Percentiles rank a stretch among this genome's conserved stretches.
Conservation (phyloP, 2,888 invertebrate species). For the Trichogramma dendrolimi region DNA sequence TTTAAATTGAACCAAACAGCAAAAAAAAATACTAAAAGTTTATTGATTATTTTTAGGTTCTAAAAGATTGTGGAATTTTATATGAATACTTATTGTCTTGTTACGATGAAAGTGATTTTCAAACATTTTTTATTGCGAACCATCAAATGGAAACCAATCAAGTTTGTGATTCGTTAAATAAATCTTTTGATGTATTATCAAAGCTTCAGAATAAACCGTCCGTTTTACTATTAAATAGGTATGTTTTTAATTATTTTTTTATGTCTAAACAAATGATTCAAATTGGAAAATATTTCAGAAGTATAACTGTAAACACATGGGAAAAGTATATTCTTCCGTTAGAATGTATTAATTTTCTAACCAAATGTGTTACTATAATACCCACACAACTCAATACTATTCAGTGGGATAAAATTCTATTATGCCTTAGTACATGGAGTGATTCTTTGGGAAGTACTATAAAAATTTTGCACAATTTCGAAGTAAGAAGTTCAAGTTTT, state of each 20-base stretch:
- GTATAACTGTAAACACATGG: slow-evolving; percentile 37
- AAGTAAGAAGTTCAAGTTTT: background rate
- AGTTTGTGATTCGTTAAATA: slow-evolving; percentile 22
- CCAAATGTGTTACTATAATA: slow-evolving; percentile 34
- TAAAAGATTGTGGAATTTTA: slow-evolving; percentile 31
- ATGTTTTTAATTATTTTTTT: slow-evolving; percentile 10
- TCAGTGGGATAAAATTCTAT: slow-evolving; percentile 73
- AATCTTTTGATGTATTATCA: slow-evolving; percentile 36
- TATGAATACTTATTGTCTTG: slow-evolving; percentile 26
- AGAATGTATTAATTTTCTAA: slow-evolving; percentile 42
- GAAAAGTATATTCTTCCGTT: slow-evolving; percentile 37
- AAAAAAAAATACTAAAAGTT: background rate
- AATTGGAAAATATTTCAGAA: slow-evolving; percentile 31
- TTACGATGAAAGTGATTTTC: slow-evolving; percentile 32
- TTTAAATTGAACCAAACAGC: background rate
- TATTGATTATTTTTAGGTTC: slow-evolving; percentile 31
- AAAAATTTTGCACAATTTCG: slow-evolving; percentile 37
- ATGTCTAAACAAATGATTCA: slow-evolving; percentile 8
- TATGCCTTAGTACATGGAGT: slow-evolving; percentile 68
- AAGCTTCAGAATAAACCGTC: slow-evolving; percentile 34
- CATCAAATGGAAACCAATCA: slow-evolving; percentile 29
- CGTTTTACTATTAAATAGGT: slow-evolving; percentile 38
- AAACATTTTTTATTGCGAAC: slow-evolving; percentile 36
- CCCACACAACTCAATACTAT: slow-evolving; percentile 47
- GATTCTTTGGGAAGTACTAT: slow-evolving; percentile 54